Evolutionary conservation across 2,113 vertebrate species (phyloP), one percentile per base, ranked within the genome.

Genomic region (Lates calcarifer): DNA sequence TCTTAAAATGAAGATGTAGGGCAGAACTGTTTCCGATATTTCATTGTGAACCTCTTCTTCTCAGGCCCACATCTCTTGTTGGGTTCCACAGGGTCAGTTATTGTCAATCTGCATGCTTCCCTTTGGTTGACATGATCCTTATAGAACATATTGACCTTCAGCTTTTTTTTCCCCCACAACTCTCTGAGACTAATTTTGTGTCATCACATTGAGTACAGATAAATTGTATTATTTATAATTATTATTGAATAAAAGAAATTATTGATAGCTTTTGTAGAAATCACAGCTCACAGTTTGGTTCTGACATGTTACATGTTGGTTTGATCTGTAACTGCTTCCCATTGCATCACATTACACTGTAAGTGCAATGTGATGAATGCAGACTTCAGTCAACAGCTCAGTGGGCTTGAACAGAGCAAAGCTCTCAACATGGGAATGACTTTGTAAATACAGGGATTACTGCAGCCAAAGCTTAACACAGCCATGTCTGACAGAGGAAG

Each of bases 361-460:
- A n/a, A n/a, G n/a, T n/a, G n/a, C n/a, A n/a, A n/a, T n/a, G n/a
- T n/a, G n/a, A n/a, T n/a, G n/a, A n/a, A n/a, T n/a, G 45, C 6
- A 47, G 47, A 3, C 18, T 24, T 20, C 3, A 63, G 58, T 41
- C 61, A 43, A 31, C 62, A 33, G 35, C 24, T 77, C 62, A 79
- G 41, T 60, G 64, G 31, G 14, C 63, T 58, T 28, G 39, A 77
- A 77, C 61, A 45, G 41, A 67, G 71, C 51, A 66, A 45, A 41
- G 66, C 77, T 85, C 35, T 76, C 53, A 68, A 64, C 73, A 58
- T 37, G 24, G 58, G 20, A 29, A 24, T 24, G 71, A 47, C 71
- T 82, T 75, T 82, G 79, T 85, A 73, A 83, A 77, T 51, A 62
- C 49, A 66, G 56, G 29, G 68, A 80, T 88, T 80, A 77, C 56